These are phyloP conservation scores for Bradypodion ventrale DNA, from an alignment of 2,797 vertebrate species.

Conservation along the genomic window DNA sequence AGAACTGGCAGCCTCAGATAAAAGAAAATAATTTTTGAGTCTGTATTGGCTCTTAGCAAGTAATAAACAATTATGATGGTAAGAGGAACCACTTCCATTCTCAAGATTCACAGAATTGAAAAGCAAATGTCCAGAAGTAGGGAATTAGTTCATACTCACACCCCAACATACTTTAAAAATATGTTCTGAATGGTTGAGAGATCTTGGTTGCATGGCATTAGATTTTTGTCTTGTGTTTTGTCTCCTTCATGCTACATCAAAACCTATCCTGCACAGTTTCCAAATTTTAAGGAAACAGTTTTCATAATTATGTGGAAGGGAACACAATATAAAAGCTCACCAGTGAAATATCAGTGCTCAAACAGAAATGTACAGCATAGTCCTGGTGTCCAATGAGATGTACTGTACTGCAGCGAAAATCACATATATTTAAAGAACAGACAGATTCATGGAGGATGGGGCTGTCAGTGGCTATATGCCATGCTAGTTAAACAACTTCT, in stretches of 20 bases:
- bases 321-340: background rate
- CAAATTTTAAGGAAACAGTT: background rate
- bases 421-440: background rate
- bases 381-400: background rate
- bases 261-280: background rate
- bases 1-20: too few relatives aligned
- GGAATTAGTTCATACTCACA: too few relatives aligned
- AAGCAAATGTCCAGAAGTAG: too few relatives aligned
- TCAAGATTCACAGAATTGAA: too few relatives aligned
- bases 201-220: too few relatives aligned
- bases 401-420: background rate
- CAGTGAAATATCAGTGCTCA: background rate
- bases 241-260: background rate
- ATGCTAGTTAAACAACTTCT: background rate
- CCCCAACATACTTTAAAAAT: too few relatives aligned
- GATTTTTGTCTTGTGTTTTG: too few relatives aligned
- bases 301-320: background rate
- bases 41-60: too few relatives aligned
- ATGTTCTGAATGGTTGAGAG: too few relatives aligned
- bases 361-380: background rate
- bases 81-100: too few relatives aligned
- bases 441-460: background rate
- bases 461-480: background rate
- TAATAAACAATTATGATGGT: too few relatives aligned
- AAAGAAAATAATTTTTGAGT: too few relatives aligned